These are phyloP conservation scores for Aegotheles bennettii DNA, from an alignment of 2,113 vertebrate species.

Conservation along the genomic window DNA sequence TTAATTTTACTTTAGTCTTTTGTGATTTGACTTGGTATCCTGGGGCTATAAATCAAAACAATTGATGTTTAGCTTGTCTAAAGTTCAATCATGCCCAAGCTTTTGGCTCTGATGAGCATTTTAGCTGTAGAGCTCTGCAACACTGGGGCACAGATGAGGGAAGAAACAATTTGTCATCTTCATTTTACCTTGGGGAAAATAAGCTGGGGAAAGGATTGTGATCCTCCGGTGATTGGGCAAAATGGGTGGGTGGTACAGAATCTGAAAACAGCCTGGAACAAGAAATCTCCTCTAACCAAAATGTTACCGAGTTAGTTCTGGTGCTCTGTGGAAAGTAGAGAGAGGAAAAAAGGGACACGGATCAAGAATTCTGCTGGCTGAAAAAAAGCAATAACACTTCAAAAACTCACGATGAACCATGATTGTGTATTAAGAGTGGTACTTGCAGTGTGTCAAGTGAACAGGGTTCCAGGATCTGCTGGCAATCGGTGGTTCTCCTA, in stretches of 20 bases:
- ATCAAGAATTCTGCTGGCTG: background rate
- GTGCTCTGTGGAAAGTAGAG: background rate
- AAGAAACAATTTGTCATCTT: background rate
- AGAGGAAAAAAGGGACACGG: background rate
- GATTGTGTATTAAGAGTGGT: background rate
- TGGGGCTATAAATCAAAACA: conserved; percentile 23
- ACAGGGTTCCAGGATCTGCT: background rate
- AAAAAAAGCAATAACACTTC: background rate
- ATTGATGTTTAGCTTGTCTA: background rate
- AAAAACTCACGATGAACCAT: background rate
- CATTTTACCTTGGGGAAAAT: background rate
- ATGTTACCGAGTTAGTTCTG: background rate
- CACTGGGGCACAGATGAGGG: background rate
- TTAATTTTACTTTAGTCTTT: conserved; percentile 23
- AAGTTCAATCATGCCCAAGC: background rate
- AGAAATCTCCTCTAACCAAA: background rate
- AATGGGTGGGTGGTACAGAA: background rate
- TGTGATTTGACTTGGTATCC: background rate
- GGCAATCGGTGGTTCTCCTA: background rate
- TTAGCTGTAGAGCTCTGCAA: background rate
- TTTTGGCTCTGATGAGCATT: background rate
- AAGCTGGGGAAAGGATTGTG: background rate
- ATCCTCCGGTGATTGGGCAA: background rate
- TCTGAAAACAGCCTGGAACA: background rate
- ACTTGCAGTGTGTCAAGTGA: background rate